phyloP scores from a whole-genome alignment of 2,888 invertebrate species.

The Entomobrya proxima region DNA sequence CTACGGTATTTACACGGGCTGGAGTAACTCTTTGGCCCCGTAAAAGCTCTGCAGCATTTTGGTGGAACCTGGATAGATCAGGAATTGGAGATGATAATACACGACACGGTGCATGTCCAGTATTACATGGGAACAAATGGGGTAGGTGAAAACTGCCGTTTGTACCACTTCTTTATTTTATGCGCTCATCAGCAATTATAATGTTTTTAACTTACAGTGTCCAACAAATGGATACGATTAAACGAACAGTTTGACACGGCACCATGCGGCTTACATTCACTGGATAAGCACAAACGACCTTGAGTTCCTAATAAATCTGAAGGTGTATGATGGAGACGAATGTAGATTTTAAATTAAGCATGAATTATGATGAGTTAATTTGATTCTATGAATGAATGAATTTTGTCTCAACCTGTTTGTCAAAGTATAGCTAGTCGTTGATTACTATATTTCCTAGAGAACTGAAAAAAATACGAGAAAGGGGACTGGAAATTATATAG shows the following conservation, averaged over 20 bases:
- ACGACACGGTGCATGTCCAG: conserved; percentile 80
- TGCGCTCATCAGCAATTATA: no score
- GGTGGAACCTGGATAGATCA: conserved; percentile 79
- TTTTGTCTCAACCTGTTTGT: conserved; percentile 28
- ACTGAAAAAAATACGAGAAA: conserved; percentile 14
- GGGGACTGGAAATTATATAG: background rate
- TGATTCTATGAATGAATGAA: conserved; percentile 5
- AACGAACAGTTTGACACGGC: conserved; percentile 78
- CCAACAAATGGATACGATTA: conserved; percentile 80
- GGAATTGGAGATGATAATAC: conserved; percentile 80
- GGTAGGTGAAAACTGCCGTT: conserved; percentile 71
- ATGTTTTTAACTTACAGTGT: conserved; percentile 73
- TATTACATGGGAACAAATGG: conserved; percentile 80
- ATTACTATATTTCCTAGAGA: conserved; percentile 21
- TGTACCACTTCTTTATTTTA: background rate
- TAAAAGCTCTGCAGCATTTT: conserved; percentile 80
- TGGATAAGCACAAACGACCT: conserved; percentile 74
- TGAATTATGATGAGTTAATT: no score
- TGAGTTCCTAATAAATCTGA: conserved; percentile 29
- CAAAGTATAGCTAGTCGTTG: conserved; percentile 40
- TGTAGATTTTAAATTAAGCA: background rate
- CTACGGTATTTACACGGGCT: conserved; percentile 80
- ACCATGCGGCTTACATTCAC: conserved; percentile 75
- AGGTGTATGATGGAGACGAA: background rate
- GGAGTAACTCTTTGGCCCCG: conserved; percentile 79